Evolutionary conservation across 2,888 invertebrate species (phyloP), one percentile per base, ranked within the genome.

Genomic region (Syrphus vitripennis): DNA sequence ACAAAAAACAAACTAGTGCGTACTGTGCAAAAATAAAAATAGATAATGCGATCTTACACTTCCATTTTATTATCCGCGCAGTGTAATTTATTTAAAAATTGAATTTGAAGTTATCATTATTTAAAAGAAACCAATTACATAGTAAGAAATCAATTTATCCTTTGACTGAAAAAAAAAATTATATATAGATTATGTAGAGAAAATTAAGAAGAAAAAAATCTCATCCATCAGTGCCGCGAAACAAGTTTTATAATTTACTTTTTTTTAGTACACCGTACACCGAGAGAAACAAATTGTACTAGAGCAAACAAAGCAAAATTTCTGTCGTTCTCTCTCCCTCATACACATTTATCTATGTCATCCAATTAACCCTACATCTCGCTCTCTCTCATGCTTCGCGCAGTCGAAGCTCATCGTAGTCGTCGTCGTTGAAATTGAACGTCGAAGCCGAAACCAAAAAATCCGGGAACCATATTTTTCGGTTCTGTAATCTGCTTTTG

Each of bases 381-480:
- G 40, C 42, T 78, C 29, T 9, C 77, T 26, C 86, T 70, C 42
- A 70, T 67, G 48, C 70, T 77, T 55, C 76, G 86, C 82, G 86
- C 77, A 82, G 86, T 86, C 67, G 67, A 67, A 82, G 82, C 82
- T 82, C 69, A 77, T 65, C 65, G 42, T 42, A 29, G 26, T 65
- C 63, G 63, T 42, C 24, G 61, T 63, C 63, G 65, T 65, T 45
- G 65, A 65, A 59, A 65, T 65, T 65, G 65, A 65, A 65, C 42
- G 77, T 84, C 86, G 80, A 87, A 83, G 87, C 87, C 87, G 87
- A 86, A 87, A 87, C 71, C 72, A 87, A 87, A 88, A 88, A 89
- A 88, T 89, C 89, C 88, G 89, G 89, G 89, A 89, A 89, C 89
- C 89, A 89, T 89, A 87, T 89, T 89, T 88, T 89, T 87, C 78